phyloP scores from a whole-genome alignment of 2,113 vertebrate species.

The Syngnathoides biaculeatus region DNA sequence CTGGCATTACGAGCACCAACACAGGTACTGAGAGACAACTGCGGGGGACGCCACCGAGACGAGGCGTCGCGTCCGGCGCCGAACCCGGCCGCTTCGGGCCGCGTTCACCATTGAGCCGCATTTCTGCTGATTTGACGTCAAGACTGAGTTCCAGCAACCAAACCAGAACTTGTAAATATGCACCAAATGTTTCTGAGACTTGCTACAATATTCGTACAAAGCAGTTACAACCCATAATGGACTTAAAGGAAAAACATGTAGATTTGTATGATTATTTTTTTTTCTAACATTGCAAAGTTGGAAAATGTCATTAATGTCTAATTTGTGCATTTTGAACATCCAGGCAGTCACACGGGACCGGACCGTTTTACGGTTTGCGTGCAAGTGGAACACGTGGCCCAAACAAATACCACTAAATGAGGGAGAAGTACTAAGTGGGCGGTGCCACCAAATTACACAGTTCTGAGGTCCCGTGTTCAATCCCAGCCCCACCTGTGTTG shows the following conservation, averaged over 20 bases:
- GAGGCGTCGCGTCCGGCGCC: neutral
- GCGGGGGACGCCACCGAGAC: neutral
- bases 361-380: neutral
- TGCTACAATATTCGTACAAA: neutral
- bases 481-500: no score
- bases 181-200: neutral
- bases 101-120: neutral
- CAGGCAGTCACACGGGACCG: neutral
- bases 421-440: no score
- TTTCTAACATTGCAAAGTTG: neutral
- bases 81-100: neutral
- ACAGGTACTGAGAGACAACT: conserved; percentile 81
- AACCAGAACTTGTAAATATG: neutral
- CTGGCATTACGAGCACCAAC: conserved; percentile 98
- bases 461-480: no score
- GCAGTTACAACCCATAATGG: neutral
- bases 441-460: neutral
- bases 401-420: neutral
- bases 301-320: neutral
- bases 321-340: neutral
- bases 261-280: neutral
- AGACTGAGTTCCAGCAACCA: neutral
- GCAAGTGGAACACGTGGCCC: neutral
- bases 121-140: neutral
- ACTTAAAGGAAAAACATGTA: neutral